phyloP scores from a whole-genome alignment of 1,140 invertebrate species.

The Aradophagus sp. region DNA sequence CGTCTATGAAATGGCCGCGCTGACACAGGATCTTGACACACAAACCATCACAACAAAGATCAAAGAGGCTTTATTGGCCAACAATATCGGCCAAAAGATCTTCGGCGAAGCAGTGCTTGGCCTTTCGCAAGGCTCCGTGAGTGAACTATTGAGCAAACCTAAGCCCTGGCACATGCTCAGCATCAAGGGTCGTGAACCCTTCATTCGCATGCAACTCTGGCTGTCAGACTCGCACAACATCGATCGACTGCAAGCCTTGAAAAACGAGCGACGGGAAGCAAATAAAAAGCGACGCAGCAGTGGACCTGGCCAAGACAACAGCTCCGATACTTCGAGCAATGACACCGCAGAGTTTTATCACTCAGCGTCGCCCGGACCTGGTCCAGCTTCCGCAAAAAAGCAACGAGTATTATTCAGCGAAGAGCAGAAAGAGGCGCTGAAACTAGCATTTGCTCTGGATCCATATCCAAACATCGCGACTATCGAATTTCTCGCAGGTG shows the following conservation, averaged over 20 bases:
- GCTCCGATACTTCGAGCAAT: conserved; percentile 89
- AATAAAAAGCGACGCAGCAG: conserved; percentile 89
- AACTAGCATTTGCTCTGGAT: conserved; percentile 94
- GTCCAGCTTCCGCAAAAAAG: conserved; percentile 88
- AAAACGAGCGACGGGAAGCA: conserved; percentile 91
- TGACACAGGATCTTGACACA: conserved; percentile 97
- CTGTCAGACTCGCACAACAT: conserved; percentile 95
- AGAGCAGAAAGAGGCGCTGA: conserved; percentile 97
- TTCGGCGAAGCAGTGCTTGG: conserved; percentile 98
- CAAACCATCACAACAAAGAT: conserved; percentile 97
- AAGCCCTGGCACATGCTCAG: conserved; percentile 99
- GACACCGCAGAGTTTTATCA: conserved; percentile 93
- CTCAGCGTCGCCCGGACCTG: conserved; percentile 85
- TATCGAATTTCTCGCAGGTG: conserved; percentile 94
- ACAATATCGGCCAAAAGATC: conserved; percentile 98
- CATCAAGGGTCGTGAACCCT: conserved; percentile 97
- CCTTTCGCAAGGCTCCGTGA: conserved; percentile 96
- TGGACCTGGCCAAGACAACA: conserved; percentile 88
- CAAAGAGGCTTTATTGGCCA: conserved; percentile 95
- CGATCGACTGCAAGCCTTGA: conserved; percentile 88
- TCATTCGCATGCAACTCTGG: conserved; percentile 99
- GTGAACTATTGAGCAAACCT: conserved; percentile 96
- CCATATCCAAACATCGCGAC: conserved; percentile 96
- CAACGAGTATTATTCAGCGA: conserved; percentile 96
- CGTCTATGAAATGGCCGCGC: conserved; percentile 96